Conservation (phyloP, 1,140 invertebrate species). For the Drosophila albomicans region DNA sequence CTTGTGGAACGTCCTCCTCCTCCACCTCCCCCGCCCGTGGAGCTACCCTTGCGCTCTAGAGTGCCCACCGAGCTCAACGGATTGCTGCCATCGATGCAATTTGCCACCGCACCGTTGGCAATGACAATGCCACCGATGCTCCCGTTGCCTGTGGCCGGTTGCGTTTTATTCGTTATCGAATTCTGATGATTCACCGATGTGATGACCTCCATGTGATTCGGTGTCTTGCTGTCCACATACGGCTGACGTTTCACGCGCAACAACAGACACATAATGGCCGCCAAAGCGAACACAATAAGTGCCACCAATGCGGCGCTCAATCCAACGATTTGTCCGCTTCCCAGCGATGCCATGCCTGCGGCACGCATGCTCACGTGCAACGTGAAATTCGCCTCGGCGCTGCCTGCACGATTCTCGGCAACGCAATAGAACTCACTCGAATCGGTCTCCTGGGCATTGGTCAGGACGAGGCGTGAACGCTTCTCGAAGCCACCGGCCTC, state of each 20-base stretch:
- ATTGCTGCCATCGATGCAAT: slow-evolving; percentile 59
- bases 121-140: slow-evolving; percentile 85
- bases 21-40: neutral
- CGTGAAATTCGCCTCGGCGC: slow-evolving; percentile 96
- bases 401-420: slow-evolving; percentile 95
- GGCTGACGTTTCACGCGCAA: slow-evolving; percentile 89
- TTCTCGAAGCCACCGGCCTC: slow-evolving; percentile 86
- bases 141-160: slow-evolving; percentile 85
- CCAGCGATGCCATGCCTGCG: slow-evolving; percentile 91
- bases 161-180: slow-evolving; percentile 85
- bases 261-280: slow-evolving; percentile 90
- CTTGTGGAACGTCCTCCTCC: slow-evolving; percentile 13
- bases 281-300: slow-evolving; percentile 90
- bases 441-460: slow-evolving; percentile 94
- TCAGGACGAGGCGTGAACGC: slow-evolving; percentile 92
- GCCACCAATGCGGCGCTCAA: slow-evolving; percentile 92
- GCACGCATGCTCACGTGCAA: slow-evolving; percentile 91
- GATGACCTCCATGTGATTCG: slow-evolving; percentile 89
- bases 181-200: slow-evolving; percentile 87
- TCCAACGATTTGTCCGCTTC: slow-evolving; percentile 93
- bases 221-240: slow-evolving; percentile 90
- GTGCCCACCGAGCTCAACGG: slow-evolving; percentile 17
- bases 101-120: slow-evolving; percentile 75
- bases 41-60: slow-evolving; percentile 68
- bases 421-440: slow-evolving; percentile 96